Evolutionary conservation across 2,888 invertebrate genomes (phyloP).

Genomic region (Abrostola triplasia): DNA sequence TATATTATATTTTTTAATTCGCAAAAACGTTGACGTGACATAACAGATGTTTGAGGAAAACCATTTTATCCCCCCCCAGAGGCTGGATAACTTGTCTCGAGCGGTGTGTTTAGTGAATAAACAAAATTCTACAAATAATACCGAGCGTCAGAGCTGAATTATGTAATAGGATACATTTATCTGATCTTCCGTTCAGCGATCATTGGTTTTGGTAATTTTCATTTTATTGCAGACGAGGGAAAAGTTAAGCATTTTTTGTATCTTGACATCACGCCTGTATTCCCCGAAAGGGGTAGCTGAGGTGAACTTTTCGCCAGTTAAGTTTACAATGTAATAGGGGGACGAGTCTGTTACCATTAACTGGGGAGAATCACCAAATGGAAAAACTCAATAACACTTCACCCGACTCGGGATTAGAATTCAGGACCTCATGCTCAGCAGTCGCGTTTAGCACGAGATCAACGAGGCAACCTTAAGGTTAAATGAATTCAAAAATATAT

Average conservation of each 20-base stretch:
- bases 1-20: constrained; percentile 11
- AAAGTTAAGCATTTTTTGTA: background rate
- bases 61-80: constrained; percentile 19
- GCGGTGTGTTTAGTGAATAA: constrained; percentile 27
- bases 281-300: no score
- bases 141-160: background rate
- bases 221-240: constrained; percentile 4
- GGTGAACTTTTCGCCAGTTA: no score
- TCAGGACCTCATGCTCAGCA: no score
- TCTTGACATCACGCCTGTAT: no score
- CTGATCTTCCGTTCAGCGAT: constrained; percentile 9
- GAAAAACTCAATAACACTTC: no score
- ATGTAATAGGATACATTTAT: constrained; percentile 25
- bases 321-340: no score
- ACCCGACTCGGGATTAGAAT: no score
- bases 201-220: constrained; percentile 17
- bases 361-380: no score
- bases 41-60: constrained; percentile 17
- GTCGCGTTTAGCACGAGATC: no score
- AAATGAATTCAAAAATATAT: no score
- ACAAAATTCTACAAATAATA: constrained; percentile 19
- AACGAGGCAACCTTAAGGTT: no score
- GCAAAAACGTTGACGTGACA: constrained; percentile 1
- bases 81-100: constrained; percentile 24
- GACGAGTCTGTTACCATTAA: no score